A percentile compares a stretch with the other conserved stretches of the same genome.
Conservation (phyloP, 2,797 vertebrate genomes). For the Coreius guichenoti region DNA sequence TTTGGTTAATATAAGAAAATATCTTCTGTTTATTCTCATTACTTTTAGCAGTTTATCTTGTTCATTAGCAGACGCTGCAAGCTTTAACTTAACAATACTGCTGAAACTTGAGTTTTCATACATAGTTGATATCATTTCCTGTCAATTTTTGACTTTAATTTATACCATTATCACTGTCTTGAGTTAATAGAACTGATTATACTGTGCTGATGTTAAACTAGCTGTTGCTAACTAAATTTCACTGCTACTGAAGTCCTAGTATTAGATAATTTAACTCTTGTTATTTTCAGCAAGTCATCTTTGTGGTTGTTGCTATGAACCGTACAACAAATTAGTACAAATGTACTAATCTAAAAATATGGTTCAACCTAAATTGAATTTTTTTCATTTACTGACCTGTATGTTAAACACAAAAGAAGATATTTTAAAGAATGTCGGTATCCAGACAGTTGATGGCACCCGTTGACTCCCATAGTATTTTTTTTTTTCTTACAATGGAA, state of each 20-base stretch:
- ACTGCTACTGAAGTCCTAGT: neutral
- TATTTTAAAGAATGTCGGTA: neutral
- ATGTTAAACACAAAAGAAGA: no score
- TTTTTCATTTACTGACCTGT: no score
- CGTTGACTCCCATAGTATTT: no score
- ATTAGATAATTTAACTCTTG: neutral
- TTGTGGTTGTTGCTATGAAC: neutral
- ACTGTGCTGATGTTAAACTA: neutral
- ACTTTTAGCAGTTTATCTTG: neutral
- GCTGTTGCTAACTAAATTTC: neutral
- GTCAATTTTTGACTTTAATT: neutral
- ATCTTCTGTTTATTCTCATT: neutral
- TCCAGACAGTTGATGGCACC: no score
- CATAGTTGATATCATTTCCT: neutral
- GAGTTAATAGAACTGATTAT: no score
- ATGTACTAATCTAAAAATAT: neutral
- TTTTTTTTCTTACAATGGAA: no score
- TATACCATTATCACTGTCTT: neutral
- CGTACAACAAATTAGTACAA: neutral
- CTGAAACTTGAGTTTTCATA: neutral
- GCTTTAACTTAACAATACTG: neutral
- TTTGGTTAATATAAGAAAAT: neutral
- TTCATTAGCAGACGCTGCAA: no score
- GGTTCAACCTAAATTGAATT: no score
- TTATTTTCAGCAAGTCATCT: neutral